These are phyloP conservation scores for Ochropleura leucogaster DNA, from an alignment of 2,888 invertebrate species.

Conservation along the genomic window DNA sequence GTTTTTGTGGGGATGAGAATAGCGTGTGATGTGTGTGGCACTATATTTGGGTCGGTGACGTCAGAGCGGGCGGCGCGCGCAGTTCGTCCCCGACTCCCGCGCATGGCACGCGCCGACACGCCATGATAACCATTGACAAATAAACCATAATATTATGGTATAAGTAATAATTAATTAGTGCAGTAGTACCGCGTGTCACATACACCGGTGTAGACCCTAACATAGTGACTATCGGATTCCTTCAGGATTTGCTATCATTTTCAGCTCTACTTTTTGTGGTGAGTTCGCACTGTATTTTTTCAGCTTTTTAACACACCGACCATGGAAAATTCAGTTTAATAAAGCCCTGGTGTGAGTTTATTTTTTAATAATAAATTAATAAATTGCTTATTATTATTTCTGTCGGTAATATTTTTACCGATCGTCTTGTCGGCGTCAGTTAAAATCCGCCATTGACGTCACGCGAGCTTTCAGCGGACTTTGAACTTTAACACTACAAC, in stretches of 20 bases:
- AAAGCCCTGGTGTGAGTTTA: neutral
- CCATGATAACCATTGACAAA: slow-evolving; percentile 68
- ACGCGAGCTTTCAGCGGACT: slow-evolving; percentile 54
- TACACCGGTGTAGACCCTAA: slow-evolving; percentile 67
- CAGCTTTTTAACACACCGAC: neutral
- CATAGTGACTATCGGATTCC: slow-evolving; percentile 67
- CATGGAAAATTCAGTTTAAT: neutral
- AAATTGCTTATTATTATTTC: neutral
- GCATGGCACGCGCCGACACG: slow-evolving; percentile 80
- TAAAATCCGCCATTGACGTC: slow-evolving; percentile 61
- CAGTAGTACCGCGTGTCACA: slow-evolving; percentile 65
- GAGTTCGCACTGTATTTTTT: slow-evolving; percentile 64
- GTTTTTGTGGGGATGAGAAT: slow-evolving; percentile 65
- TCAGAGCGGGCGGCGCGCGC: slow-evolving; percentile 80
- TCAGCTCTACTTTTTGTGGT: slow-evolving; percentile 70
- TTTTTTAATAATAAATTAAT: neutral
- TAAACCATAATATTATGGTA: slow-evolving; percentile 73
- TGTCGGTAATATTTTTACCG: slow-evolving; percentile 27
- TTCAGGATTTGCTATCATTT: slow-evolving; percentile 75
- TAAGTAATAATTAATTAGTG: slow-evolving; percentile 68
- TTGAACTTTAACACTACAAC: slow-evolving; percentile 58
- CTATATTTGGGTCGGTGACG: slow-evolving; percentile 88
- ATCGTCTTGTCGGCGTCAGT: slow-evolving; percentile 26
- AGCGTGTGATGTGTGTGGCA: slow-evolving; percentile 61
- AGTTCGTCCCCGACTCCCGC: slow-evolving; percentile 84